phyloP scores from a whole-genome alignment of 1,140 invertebrate genomes.

The Fopius arisanus region DNA sequence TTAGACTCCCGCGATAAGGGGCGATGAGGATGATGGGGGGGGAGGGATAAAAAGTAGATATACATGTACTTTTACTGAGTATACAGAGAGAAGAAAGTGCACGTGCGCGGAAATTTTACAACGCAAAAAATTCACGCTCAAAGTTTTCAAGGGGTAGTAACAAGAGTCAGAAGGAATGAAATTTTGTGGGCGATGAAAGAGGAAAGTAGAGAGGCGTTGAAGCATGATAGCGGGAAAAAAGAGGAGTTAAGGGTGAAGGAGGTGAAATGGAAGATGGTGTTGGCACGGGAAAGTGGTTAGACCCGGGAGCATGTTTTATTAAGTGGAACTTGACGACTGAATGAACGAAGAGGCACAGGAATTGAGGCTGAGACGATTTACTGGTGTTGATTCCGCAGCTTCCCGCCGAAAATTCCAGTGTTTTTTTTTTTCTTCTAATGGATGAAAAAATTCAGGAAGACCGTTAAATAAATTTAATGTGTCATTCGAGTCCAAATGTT shows the following conservation, averaged over 20 bases:
- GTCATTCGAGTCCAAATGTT: too few species aligned
- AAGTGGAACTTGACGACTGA: constrained; percentile 40
- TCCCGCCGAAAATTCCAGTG: not conserved
- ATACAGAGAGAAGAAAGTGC: too few species aligned
- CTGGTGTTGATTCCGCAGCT: constrained; percentile 32
- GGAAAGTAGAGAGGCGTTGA: constrained; percentile 24
- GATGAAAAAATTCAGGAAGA: too few species aligned
- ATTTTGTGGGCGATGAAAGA: constrained; percentile 22
- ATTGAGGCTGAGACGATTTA: constrained; percentile 39
- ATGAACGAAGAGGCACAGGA: constrained; percentile 28
- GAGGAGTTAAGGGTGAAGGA: constrained; percentile 15
- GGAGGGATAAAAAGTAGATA: too few species aligned
- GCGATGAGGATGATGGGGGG: too few species aligned
- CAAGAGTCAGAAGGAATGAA: constrained; percentile 25
- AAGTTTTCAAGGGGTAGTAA: not conserved
- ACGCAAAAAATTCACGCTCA: not conserved
- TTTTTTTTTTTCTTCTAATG: not conserved
- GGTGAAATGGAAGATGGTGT: constrained; percentile 34
- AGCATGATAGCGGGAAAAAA: constrained; percentile 19
- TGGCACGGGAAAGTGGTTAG: constrained; percentile 18
- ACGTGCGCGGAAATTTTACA: not conserved
- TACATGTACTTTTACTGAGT: too few species aligned
- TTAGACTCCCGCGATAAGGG: not conserved
- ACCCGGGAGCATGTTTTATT: constrained; percentile 34
- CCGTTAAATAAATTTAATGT: too few species aligned